Evolutionary conservation across 2,797 vertebrate genomes (phyloP).

Genomic region (Merluccius polli): DNA sequence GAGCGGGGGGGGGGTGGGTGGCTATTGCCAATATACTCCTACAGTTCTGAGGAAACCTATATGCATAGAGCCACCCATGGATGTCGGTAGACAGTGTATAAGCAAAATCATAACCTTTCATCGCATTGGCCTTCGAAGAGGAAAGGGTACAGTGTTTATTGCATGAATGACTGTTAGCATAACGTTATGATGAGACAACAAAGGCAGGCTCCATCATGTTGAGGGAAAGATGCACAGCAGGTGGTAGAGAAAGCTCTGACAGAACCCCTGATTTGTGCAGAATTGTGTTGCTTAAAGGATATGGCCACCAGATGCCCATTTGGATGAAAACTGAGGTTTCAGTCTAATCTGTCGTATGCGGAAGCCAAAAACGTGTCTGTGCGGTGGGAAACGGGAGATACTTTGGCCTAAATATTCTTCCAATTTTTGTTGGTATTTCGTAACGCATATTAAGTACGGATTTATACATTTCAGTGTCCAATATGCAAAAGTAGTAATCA

Average conservation of each 20-base stretch:
- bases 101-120: conserved; percentile 21
- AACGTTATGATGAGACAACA: conserved; percentile 74
- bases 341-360: conserved; percentile 73
- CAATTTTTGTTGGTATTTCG: background rate
- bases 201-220: conserved; percentile 73
- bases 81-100: background rate
- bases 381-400: conserved; percentile 44
- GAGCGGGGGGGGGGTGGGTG: conserved; percentile 25
- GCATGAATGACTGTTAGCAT: conserved; percentile 67
- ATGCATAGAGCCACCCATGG: background rate
- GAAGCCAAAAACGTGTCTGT: conserved; percentile 67
- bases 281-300: conserved; percentile 87
- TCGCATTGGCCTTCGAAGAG: conserved; percentile 55
- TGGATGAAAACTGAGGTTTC: conserved; percentile 81
- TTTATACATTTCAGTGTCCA: conserved; percentile 52
- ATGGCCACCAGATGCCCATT: conserved; percentile 84
- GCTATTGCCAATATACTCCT: conserved; percentile 66
- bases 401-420: conserved; percentile 39
- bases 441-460: conserved; percentile 55
- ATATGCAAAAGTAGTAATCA: conserved; percentile 29
- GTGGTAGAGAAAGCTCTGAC: conserved; percentile 80
- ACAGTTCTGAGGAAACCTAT: conserved; percentile 24
- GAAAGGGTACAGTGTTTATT: conserved; percentile 68
- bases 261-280: conserved; percentile 81
- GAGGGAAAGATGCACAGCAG: conserved; percentile 75